Evolutionary conservation across 2,113 vertebrate genomes (phyloP), one percentile per base, ranked within the genome.

Genomic region (Nothobranchius furzeri): DNA sequence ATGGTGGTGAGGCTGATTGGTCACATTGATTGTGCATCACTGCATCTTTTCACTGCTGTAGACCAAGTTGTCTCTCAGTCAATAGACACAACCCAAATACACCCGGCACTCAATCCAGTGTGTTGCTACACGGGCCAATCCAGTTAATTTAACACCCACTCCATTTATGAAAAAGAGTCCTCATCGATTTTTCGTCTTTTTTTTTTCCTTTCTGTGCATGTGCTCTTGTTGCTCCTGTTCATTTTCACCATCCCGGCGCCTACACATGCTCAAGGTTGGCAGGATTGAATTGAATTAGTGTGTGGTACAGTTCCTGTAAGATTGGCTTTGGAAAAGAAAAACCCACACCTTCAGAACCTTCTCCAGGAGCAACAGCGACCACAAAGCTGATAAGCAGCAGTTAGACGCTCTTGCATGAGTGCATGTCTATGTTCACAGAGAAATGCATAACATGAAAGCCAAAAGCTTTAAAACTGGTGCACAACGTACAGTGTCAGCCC

Each of bases 131-230:
- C 79, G 74, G 88, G 65, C 83, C 85, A 83, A 85, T 91, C 86
- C 84, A 82, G 87, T 88, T 91, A 91, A 92, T 91, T 91, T 91
- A 91, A 91, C 92, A 90, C 85, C 83, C 89, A 85, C 89, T 91
- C 85, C 79, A 90, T 91, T 90, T 90, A 92, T 91, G 90, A 90
- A 92, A 92, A 91, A 89, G 84, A 92, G 85, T 84, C 81, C 82
- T 84, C 86, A 92, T 92, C 76, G 91, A 93, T 93, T 90, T 86
- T 40, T 64, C 25, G 20, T 20, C 20, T 20, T 20, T 14, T 54
- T 55, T 56, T 45, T 45, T 46, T 61, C 37, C 37, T 73, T 78
- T 83, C 81, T 83, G 75, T 83, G 71, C 85, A 70, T 86, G 85
- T 71, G 79, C 86, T 88, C 85, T 85, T 76, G 89, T 88, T 88